A percentile compares a stretch with the other conserved stretches of the same genome.
These are phyloP conservation scores for Trigoniulus corallinus DNA, from an alignment of 1,140 invertebrate genomes.

Conservation along the genomic window DNA sequence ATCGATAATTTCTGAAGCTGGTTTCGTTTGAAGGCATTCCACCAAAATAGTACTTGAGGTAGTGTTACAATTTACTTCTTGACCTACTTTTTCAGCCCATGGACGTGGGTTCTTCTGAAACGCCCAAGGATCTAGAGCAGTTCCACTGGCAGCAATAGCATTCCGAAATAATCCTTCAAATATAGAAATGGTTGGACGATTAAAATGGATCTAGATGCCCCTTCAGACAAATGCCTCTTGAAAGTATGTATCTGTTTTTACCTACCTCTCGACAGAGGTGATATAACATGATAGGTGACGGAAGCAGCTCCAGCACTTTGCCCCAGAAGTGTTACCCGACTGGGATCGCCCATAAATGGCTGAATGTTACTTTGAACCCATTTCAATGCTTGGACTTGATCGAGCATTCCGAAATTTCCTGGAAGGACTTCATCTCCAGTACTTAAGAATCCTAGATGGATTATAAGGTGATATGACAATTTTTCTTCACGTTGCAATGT, in stretches of 20 bases:
- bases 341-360: conserved; percentile 20
- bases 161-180: conserved; percentile 4
- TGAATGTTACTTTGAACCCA: conserved; percentile 26
- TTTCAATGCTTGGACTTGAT: conserved; percentile 24
- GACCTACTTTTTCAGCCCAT: background rate
- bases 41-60: background rate
- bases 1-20: background rate
- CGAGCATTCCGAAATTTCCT: conserved; percentile 32
- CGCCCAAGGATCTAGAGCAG: conserved; percentile 82
- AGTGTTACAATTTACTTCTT: background rate
- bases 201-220: too few species aligned
- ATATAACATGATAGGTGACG: conserved; percentile 42
- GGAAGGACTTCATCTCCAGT: conserved; percentile 26
- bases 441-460: conserved; percentile 27
- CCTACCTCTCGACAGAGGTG: conserved; percentile 33
- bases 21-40: background rate
- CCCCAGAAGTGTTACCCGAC: conserved; percentile 1
- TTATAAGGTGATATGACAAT: background rate
- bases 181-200: background rate
- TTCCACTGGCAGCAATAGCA: conserved; percentile 53
- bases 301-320: conserved; percentile 29
- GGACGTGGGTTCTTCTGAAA: background rate
- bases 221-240: too few species aligned
- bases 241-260: too few species aligned
- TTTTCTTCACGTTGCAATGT: background rate